A percentile compares a stretch with the other conserved stretches of the same genome.
Conservation (phyloP, 2,888 invertebrate genomes). For the Cerceris rybyensis region DNA sequence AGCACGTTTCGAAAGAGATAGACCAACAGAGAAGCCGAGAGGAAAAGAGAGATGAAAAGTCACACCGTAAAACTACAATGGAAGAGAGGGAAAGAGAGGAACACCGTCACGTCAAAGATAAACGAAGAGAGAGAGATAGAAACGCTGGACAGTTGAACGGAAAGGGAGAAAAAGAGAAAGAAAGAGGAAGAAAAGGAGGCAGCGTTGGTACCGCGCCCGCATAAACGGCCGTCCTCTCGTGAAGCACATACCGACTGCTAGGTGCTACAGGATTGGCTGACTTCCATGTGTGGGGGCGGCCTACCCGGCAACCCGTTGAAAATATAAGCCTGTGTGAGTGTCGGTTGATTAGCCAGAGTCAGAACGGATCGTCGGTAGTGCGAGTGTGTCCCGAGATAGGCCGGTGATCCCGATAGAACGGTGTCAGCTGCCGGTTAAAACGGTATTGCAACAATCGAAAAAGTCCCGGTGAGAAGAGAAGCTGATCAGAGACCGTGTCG, state of each 20-base stretch:
- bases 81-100: conserved; percentile 8
- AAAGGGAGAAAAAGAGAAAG: conserved; percentile 42
- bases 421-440: conserved; percentile 11
- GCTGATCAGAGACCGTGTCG: conserved; percentile 14
- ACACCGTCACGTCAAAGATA: conserved; percentile 26
- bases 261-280: conserved; percentile 74
- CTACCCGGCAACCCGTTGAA: conserved; percentile 72
- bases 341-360: conserved; percentile 76
- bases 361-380: conserved; percentile 73
- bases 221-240: conserved; percentile 62
- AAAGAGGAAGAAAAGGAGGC: conserved; percentile 52
- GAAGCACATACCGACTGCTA: conserved; percentile 35
- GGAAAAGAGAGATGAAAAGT: conserved; percentile 7
- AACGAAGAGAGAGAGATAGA: conserved; percentile 39
- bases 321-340: conserved; percentile 81
- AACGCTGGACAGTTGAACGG: background rate
- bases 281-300: conserved; percentile 74
- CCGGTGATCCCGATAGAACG: conserved; percentile 24
- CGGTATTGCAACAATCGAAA: conserved; percentile 28
- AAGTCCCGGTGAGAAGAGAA: conserved; percentile 6
- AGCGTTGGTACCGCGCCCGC: conserved; percentile 68
- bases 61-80: background rate
- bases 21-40: background rate
- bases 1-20: background rate
- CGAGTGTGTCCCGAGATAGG: conserved; percentile 59